Conservation (phyloP, 53 echinoderm and acorn worm species). For the Antedon mediterranea region DNA sequence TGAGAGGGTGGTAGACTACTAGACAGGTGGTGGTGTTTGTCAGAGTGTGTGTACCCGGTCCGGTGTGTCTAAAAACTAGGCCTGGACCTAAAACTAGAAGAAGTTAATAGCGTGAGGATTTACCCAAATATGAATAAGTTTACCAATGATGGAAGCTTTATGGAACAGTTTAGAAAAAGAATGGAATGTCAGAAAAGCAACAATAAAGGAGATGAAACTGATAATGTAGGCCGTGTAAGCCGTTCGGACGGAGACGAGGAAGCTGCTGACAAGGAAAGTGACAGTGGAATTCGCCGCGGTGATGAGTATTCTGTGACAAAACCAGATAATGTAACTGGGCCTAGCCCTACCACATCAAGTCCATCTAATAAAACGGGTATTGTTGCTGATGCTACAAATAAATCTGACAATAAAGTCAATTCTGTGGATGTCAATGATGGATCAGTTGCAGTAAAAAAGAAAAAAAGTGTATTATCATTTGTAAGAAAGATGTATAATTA, state of each 20-base stretch:
- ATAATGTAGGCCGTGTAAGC: not conserved
- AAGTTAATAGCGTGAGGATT: slow-evolving; percentile 10
- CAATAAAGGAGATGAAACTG: not conserved
- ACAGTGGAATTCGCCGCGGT: not conserved
- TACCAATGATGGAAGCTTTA: slow-evolving; percentile 42
- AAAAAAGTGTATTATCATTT: slow-evolving; percentile 35
- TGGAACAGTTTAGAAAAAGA: slow-evolving; percentile 45
- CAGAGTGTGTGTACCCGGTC: no score
- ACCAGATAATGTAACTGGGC: no score
- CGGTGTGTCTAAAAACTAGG: no score
- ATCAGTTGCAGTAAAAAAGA: slow-evolving; percentile 19
- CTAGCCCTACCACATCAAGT: not conserved
- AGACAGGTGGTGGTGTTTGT: no score
- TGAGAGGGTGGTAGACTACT: no score
- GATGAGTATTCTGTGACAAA: not conserved
- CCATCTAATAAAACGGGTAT: not conserved
- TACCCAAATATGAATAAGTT: slow-evolving; percentile 21
- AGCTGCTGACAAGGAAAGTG: not conserved
- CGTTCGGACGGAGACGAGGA: not conserved
- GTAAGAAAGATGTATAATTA: slow-evolving; percentile 31
- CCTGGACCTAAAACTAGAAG: not conserved
- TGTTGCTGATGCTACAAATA: not conserved
- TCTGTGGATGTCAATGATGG: not conserved
- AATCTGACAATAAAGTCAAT: not conserved
- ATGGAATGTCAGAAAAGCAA: slow-evolving; percentile 17